Evolutionary conservation across 1,140 invertebrate species (phyloP).

Genomic region (Macrosteles quadrilineatus): DNA sequence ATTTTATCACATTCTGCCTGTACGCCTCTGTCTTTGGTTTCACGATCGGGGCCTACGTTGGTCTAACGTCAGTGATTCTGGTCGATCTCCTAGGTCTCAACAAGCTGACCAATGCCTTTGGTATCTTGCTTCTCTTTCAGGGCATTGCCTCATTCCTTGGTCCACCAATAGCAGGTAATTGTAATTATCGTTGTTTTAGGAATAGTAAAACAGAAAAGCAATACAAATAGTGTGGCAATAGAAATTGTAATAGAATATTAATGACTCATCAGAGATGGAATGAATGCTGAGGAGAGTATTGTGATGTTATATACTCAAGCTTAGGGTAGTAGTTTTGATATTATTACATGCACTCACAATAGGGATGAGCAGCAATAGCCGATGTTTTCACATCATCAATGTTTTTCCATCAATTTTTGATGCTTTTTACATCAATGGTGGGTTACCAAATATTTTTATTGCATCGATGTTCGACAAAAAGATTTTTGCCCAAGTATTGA

Average conservation of each 20-base stretch:
- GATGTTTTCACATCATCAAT: no score
- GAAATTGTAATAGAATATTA: background rate
- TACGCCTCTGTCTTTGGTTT: constrained; percentile 84
- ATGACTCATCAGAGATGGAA: background rate
- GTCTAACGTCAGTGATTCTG: constrained; percentile 86
- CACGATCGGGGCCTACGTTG: constrained; percentile 90
- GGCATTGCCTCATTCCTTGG: constrained; percentile 88
- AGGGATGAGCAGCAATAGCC: no score
- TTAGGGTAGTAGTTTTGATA: no score
- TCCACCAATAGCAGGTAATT: constrained; percentile 82
- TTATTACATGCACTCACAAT: no score
- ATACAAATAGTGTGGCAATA: background rate
- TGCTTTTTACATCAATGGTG: no score
- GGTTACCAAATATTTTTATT: no score
- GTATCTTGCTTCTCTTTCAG: constrained; percentile 88
- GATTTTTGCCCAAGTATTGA: no score
- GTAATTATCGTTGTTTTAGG: background rate
- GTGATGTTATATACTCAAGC: no score
- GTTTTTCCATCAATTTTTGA: no score
- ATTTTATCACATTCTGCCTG: constrained; percentile 68
- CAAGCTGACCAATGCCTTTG: constrained; percentile 89
- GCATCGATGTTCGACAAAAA: no score
- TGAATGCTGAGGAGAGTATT: background rate
- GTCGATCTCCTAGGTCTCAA: constrained; percentile 86
- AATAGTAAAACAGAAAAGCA: no score